Percentiles rank a stretch among this genome's conserved stretches.
These are phyloP conservation scores for Drosophila suboccidentalis DNA, from an alignment of 2,888 invertebrate genomes.

Conservation along the genomic window DNA sequence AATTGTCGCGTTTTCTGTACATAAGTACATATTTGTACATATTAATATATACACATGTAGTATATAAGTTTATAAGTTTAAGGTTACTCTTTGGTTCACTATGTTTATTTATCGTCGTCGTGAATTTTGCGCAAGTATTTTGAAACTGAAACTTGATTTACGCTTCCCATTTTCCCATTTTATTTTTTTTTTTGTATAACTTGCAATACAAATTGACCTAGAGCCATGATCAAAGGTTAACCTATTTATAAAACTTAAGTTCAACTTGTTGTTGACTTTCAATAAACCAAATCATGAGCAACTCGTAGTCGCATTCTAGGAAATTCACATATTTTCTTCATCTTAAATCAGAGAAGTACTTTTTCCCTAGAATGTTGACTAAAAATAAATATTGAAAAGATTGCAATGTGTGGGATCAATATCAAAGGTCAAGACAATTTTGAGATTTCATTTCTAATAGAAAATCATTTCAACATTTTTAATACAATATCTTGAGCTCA, in stretches of 20 bases:
- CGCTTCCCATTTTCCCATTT: conserved; percentile 6
- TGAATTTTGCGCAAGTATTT: conserved; percentile 24
- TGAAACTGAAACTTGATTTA: conserved; percentile 30
- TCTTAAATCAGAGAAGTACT: neutral
- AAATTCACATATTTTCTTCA: neutral
- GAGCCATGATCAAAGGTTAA: conserved; percentile 4
- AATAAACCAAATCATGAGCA: neutral
- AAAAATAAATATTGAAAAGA: neutral
- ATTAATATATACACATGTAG: neutral
- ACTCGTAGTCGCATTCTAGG: neutral
- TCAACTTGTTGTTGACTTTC: neutral
- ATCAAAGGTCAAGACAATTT: neutral
- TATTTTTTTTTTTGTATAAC: neutral
- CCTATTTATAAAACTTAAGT: neutral
- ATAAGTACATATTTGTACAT: neutral
- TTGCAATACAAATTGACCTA: conserved; percentile 4
- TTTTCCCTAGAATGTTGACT: neutral
- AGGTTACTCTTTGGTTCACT: conserved; percentile 4
- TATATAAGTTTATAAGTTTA: neutral
- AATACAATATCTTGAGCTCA: neutral
- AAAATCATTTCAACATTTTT: neutral
- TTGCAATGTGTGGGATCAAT: neutral
- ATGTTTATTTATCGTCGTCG: conserved; percentile 23
- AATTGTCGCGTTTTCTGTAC: conserved; percentile 9
- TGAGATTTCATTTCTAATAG: neutral